Conservation (phyloP, 35 echinoderm and acorn worm species). For the Acanthaster planci region DNA sequence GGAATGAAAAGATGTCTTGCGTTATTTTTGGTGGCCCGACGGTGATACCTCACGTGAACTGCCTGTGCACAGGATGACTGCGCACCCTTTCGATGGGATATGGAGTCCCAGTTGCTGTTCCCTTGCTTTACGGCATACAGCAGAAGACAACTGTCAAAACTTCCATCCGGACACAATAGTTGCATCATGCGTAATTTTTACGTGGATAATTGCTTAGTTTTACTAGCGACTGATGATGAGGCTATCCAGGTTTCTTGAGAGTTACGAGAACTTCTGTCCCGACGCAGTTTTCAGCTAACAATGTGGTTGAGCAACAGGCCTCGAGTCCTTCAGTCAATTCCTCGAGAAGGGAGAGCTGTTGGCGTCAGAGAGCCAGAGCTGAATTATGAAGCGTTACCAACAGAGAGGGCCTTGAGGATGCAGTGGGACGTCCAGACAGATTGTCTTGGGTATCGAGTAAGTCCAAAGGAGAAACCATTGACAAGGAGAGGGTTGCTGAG, state of each 20-base stretch:
- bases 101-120: too few species aligned
- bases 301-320: slow-evolving; percentile 65
- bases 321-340: slow-evolving; percentile 37
- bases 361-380: slow-evolving; percentile 52
- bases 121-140: neutral
- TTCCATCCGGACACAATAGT: neutral
- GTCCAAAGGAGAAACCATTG: slow-evolving; percentile 2
- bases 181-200: neutral
- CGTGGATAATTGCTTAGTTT: too few species aligned
- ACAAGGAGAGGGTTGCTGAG: slow-evolving; percentile 52
- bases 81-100: slow-evolving; percentile 8
- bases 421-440: slow-evolving; percentile 38
- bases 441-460: slow-evolving; percentile 12
- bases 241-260: too few species aligned
- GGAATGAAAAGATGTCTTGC: slow-evolving; percentile 13
- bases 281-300: slow-evolving; percentile 57
- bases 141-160: neutral
- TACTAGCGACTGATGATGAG: too few species aligned
- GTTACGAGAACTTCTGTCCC: too few species aligned
- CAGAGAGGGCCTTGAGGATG: slow-evolving; percentile 21
- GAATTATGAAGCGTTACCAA: slow-evolving; percentile 48
- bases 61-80: too few species aligned
- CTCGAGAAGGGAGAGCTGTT: too few species aligned
- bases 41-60: too few species aligned
- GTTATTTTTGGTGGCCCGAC: slow-evolving; percentile 53